Evolutionary conservation across 2,113 vertebrate species (phyloP).

Genomic region (Cisticola juncidis): DNA sequence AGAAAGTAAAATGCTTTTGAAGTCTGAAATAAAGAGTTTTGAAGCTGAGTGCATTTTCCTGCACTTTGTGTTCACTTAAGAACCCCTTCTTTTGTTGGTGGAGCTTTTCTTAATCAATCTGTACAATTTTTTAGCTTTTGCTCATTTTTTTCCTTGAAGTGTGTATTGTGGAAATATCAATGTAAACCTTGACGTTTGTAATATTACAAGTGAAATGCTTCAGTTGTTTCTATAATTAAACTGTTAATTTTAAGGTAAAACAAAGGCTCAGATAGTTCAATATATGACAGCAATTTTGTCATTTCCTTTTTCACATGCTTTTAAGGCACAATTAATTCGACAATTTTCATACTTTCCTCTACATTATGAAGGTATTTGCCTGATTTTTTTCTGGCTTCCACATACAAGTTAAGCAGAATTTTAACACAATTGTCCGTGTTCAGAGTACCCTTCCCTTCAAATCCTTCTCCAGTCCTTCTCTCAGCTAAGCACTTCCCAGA

Average conservation of each 20-base stretch:
- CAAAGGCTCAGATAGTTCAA: not conserved
- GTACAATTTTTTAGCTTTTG: not conserved
- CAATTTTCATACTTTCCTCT: not conserved
- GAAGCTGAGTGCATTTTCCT: not conserved
- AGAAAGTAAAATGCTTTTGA: not conserved
- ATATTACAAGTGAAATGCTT: not conserved
- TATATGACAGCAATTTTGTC: not conserved
- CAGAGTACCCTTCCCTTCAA: not conserved
- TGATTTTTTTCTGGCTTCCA: not conserved
- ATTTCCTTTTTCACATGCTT: not conserved
- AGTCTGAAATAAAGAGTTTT: not conserved
- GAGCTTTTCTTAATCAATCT: not conserved
- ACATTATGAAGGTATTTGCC: not conserved
- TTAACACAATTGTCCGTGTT: not conserved
- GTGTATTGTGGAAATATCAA: not conserved
- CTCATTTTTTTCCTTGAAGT: not conserved
- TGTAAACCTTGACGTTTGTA: not conserved
- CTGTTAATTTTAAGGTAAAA: not conserved
- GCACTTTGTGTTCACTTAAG: not conserved
- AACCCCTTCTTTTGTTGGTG: not conserved
- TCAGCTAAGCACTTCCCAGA: not conserved
- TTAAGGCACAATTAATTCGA: not conserved
- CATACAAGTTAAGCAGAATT: not conserved
- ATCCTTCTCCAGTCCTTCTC: not conserved
- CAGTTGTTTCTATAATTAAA: not conserved